Base-by-base conservation (phyloP, 2,113 vertebrate species). In the Melospiza melodia region DNA sequence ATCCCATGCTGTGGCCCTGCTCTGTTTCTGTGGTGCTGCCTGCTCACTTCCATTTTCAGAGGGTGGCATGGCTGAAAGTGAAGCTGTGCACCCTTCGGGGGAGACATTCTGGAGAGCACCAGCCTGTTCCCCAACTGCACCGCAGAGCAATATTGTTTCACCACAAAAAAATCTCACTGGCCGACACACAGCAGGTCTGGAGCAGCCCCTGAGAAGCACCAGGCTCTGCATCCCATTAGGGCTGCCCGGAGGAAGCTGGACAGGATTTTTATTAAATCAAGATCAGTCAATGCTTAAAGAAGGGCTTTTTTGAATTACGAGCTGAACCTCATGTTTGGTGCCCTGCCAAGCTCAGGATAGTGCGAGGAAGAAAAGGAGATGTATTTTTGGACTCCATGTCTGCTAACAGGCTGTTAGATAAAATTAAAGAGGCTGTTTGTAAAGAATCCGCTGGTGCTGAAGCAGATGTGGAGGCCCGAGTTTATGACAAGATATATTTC, bases 251-350 rank as follows among this genome's bases (percentile, higher is more conserved):
- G 94, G 89, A 96, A 96, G 84, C 66, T 6, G 66, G 92, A 84
- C 78, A 21, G 88, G 48, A 82, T 67, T 95, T 89, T 94, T 92
- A 93, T 96, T 96, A 97, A 95, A 96, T 93, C 95, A 94, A 84
- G 90, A 77, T 94, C 69, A 11, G 88, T 89, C 66, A n/a, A 73
- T 49, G 67, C 92, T 92, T 95, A 68, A 94, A 94, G 85, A 89
- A 93, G 85, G 68, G 93, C 88, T 93, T 96, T 96, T 97, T 97
- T 96, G 95, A 97, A 96, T 95, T 95, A 67, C 79, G 76, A 96
- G 88, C 88, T 90, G 93, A 97, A 97, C 94, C 95, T 96, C 92
- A 97, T 94, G 88, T 97, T 95, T 97, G 96, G 95, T 95, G 84
- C 77, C 91, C 93, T 96, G 94, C 93, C 97, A 95, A 96, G 85